These are phyloP conservation scores for Euclidia mi DNA, from an alignment of 2,888 invertebrate genomes.

Conservation along the genomic window DNA sequence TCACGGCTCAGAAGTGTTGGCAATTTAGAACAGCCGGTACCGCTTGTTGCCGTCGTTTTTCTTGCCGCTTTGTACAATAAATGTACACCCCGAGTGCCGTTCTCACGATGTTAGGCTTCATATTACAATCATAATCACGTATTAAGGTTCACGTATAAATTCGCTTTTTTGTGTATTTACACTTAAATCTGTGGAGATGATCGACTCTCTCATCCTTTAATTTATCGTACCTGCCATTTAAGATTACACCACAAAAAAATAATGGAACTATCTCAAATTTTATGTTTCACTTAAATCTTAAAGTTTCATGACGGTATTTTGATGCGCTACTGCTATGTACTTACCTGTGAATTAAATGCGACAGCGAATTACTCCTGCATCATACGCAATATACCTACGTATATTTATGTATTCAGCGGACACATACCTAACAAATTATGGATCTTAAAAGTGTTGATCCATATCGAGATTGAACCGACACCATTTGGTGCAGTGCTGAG, in stretches of 20 bases:
- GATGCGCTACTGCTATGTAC: constrained; percentile 21
- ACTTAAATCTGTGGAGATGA: neutral
- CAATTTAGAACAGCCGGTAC: constrained; percentile 84
- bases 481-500: too few species aligned
- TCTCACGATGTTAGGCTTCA: constrained; percentile 72
- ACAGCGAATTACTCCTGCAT: too few species aligned
- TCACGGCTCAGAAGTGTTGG: constrained; percentile 79
- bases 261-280: neutral
- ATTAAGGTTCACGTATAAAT: constrained; percentile 47
- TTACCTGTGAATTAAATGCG: constrained; percentile 16
- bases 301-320: constrained; percentile 3
- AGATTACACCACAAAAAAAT: constrained; percentile 2
- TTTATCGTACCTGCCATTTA: constrained; percentile 4
- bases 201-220: neutral
- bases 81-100: constrained; percentile 76
- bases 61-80: constrained; percentile 83
- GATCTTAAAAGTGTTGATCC: too few species aligned
- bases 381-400: too few species aligned
- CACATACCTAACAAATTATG: neutral
- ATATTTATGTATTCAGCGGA: too few species aligned
- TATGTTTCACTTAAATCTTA: neutral
- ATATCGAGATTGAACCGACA: too few species aligned
- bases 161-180: constrained; percentile 41
- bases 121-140: constrained; percentile 71
- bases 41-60: constrained; percentile 83